Percentiles rank a stretch among this genome's conserved stretches.
phyloP scores from a whole-genome alignment of 1,140 invertebrate genomes.

The Lithobius niger region DNA sequence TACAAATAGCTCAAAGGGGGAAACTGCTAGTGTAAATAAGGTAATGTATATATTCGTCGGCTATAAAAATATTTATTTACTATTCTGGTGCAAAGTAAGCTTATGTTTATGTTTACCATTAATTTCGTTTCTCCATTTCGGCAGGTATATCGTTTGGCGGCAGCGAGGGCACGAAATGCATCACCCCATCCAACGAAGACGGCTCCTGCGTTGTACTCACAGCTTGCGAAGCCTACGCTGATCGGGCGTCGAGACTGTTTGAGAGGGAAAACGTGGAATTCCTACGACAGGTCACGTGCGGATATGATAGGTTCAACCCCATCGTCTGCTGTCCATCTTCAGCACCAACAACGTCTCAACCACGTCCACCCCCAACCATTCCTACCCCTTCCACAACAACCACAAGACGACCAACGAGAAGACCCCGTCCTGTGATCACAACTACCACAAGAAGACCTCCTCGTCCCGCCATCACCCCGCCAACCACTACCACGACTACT shows the following conservation, averaged over 20 bases:
- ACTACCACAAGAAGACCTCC: too few relatives aligned
- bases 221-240: neutral
- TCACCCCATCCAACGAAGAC: neutral
- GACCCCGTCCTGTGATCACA: too few relatives aligned
- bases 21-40: too few relatives aligned
- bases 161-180: neutral
- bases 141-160: neutral
- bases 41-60: too few relatives aligned
- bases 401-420: too few relatives aligned
- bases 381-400: neutral
- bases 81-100: too few relatives aligned
- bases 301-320: slow-evolving; percentile 35
- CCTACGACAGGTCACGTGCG: slow-evolving; percentile 39
- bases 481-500: too few relatives aligned
- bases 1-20: too few relatives aligned
- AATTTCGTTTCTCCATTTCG: neutral
- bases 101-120: too few relatives aligned
- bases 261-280: slow-evolving; percentile 23
- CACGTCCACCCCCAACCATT: neutral
- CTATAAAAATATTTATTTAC: too few relatives aligned
- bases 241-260: neutral
- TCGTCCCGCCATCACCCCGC: too few relatives aligned
- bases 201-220: neutral
- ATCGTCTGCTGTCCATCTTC: slow-evolving; percentile 37
- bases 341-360: neutral